Evolutionary conservation across 2,113 vertebrate species (phyloP), one percentile per base, ranked within the genome.

Genomic region (Oryzias melastigma): DNA sequence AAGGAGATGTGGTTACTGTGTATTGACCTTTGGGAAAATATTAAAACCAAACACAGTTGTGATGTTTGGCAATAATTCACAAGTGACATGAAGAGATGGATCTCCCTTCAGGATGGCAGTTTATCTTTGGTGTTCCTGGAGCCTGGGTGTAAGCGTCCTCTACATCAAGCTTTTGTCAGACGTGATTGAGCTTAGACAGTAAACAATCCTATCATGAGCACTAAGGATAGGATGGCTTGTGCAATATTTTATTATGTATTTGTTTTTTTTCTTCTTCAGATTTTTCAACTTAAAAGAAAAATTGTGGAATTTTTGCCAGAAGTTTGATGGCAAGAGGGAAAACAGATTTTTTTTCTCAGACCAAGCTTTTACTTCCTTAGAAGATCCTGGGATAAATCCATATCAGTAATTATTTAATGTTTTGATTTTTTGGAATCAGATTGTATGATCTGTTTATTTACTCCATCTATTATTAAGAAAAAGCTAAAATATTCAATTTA

Each of bases 121-220:
- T 87, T 87, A 71, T 89, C 87, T 89, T 78, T 65, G 86, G 64
- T 75, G 80, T 73, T 83, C 51, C 50, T 47, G 64, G 65, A 84
- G 65, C 55, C 71, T 72, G 75, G 70, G 87, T 78, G 51, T 65
- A 77, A 35, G 51, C 53, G 24, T 61, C 66, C 56, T 82, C 84
- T 83, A 81, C 83, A 87, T 88, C 84, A 88, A 80, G 73, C 62
- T 84, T 87, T 87, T 87, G 86, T 90, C 84, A 82, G 43, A 65
- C 76, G 76, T 86, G 89, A 89, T 87, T 84, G 91, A 90, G 74
- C 75, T 52, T 62, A 65, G 68, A 83, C 77, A 73, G 71, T 73
- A 71, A 60, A 68, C 72, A 71, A 71, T 62, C 66, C 58, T 58
- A 60, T 52, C 49, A 50, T 45, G 56, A 64, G 60, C 74, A 83